Conservation (phyloP, 2,888 invertebrate genomes). For the Scaptomyza flava region DNA sequence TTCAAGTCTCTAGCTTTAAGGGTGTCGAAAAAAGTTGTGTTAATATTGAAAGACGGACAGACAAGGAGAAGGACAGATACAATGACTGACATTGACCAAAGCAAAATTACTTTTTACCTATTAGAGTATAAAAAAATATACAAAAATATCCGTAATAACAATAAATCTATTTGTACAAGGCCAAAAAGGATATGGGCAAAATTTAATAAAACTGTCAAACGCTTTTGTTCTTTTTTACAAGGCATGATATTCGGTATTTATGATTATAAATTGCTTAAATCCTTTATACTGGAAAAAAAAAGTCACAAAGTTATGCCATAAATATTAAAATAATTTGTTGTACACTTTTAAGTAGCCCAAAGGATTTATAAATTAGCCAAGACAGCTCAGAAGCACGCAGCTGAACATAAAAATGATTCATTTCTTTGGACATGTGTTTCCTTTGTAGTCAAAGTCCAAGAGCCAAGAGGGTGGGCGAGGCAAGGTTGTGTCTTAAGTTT, state of each 20-base stretch:
- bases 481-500: constrained; percentile 47
- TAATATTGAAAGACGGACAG: too few species aligned
- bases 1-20: too few species aligned
- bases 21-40: too few species aligned
- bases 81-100: too few species aligned
- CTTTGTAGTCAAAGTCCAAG: constrained; percentile 15
- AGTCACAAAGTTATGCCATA: constrained; percentile 62
- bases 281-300: constrained; percentile 22
- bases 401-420: constrained; percentile 63
- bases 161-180: constrained; percentile 16
- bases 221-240: constrained; percentile 52
- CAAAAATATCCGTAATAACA: too few species aligned
- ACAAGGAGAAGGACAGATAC: too few species aligned
- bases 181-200: constrained; percentile 11
- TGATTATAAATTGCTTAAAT: constrained; percentile 34
- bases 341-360: constrained; percentile 42
- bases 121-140: too few species aligned
- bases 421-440: constrained; percentile 59
- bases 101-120: too few species aligned
- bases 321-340: constrained; percentile 69
- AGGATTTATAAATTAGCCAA: constrained; percentile 47
- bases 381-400: constrained; percentile 5
- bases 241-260: constrained; percentile 47
- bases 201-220: constrained; percentile 71
- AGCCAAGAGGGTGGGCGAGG: not conserved